Base-by-base conservation (phyloP, 2,888 invertebrate species). In the Brachyopa scutellaris region DNA sequence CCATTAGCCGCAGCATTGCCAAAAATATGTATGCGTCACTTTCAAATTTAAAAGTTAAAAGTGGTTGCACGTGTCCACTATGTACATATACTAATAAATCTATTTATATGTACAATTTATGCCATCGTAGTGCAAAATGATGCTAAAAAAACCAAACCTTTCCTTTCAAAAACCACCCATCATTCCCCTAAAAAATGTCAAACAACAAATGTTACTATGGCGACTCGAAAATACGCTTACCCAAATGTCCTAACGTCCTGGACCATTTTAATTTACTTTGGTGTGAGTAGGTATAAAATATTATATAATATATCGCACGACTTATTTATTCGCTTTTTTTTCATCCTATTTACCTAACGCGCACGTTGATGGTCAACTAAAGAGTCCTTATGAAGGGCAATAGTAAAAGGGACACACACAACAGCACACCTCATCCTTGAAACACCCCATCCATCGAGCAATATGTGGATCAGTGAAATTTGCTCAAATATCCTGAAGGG, bases 391-490 rank as follows among this genome's bases (percentile, higher is more conserved):
- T 47, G 72, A 72, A 82, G 82, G 82, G 66, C 66, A 49, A 42
- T 36, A 23, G 7, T n/a, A 36, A 17, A 62, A 19, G 8, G 13
- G 11, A 47, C 6, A 6, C 26, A 26, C 45, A 61, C 45, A 61
- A n/a, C 47, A 3, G 13, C 23, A 55, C 23, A n/a, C 7, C 26
- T 31, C 69, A 69, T 72, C 59, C 57, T 49, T 59, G 59, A 73
- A 79, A 47, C 51, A 53, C 72, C 73, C 73, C 29, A 38, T 59
- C 29, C 23, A 53, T 11, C 29, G 21, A 45, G 15, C 53, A 76
- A 82, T 77, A 82, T 82, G 38, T 82, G 66, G 82, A 82, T 82
- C 82, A 82, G 82, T 72, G 66, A 82, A 82, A 82, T 82, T 82
- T 76, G 76, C 77, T 77, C 69, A 76, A 70, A 77, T 66, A 59